Evolutionary conservation across 2,888 invertebrate species (phyloP).

Genomic region (Synergus umbraculus): DNA sequence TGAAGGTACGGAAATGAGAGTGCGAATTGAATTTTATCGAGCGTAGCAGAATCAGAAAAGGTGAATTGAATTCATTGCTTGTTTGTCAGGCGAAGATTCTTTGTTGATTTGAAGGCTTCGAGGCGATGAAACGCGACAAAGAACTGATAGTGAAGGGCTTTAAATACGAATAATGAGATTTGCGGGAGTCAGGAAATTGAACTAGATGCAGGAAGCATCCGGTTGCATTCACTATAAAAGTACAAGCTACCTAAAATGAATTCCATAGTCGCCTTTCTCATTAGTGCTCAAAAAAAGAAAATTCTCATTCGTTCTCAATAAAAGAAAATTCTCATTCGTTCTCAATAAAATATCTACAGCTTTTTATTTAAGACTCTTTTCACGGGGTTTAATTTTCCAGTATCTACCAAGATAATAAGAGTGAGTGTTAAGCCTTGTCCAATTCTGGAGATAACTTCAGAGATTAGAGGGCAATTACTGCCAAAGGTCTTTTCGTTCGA

Average conservation of each 20-base stretch:
- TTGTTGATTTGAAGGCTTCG: conserved; percentile 37
- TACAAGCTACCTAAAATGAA: not conserved
- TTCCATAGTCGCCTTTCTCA: no score
- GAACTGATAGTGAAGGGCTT: conserved; percentile 31
- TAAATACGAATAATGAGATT: conserved; percentile 55
- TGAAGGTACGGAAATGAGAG: conserved; percentile 9
- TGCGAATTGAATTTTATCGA: conserved; percentile 12
- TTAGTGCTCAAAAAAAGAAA: no score
- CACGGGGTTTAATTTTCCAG: not conserved
- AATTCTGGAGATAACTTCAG: conserved; percentile 1
- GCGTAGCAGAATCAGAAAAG: conserved; percentile 19
- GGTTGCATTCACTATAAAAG: not conserved
- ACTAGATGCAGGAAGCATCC: conserved; percentile 51
- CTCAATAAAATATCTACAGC: no score
- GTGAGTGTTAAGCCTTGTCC: conserved; percentile 14
- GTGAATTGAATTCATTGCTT: conserved; percentile 16
- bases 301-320: no score
- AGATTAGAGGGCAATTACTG: conserved; percentile 20
- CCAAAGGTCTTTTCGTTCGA: conserved; percentile 3
- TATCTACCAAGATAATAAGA: not conserved
- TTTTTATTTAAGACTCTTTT: no score
- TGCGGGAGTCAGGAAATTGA: conserved; percentile 51
- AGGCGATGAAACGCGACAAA: conserved; percentile 43
- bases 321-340: no score
- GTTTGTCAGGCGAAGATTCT: conserved; percentile 31